Evolutionary conservation across 2,797 vertebrate species (phyloP).

Genomic region (Setipinna tenuifilis): DNA sequence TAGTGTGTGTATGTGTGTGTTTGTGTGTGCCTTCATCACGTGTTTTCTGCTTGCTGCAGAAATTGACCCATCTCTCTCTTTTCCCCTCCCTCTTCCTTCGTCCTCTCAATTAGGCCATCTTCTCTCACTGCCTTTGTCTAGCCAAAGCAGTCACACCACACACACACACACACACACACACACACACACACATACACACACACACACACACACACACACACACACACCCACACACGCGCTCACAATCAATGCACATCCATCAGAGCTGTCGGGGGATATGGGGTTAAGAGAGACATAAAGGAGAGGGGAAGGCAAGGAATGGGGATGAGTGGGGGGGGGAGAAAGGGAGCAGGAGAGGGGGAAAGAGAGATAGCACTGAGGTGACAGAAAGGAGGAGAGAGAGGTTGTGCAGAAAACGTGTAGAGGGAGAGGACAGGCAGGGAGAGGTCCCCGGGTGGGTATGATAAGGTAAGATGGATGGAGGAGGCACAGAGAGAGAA

Average conservation of each 20-base stretch:
- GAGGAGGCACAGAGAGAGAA: background rate
- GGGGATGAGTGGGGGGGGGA: constrained; percentile 18
- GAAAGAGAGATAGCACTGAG: background rate
- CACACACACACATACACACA: constrained; percentile 21
- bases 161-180: constrained; percentile 1
- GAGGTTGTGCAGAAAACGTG: constrained; percentile 1
- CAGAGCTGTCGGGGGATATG: constrained; percentile 54
- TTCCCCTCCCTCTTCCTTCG: constrained; percentile 44
- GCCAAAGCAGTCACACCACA: background rate
- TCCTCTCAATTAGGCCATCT: constrained; percentile 59
- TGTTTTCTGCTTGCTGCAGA: constrained; percentile 61
- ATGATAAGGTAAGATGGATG: constrained; percentile 16
- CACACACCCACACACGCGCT: constrained; percentile 29
- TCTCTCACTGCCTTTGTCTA: constrained; percentile 28
- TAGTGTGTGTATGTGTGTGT: too few relatives aligned
- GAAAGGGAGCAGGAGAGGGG: background rate
- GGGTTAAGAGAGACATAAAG: constrained; percentile 18
- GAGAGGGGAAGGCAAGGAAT: constrained; percentile 2
- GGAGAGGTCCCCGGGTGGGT: constrained; percentile 13
- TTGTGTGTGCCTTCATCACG: background rate
- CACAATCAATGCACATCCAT: constrained; percentile 52
- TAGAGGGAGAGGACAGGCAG: background rate
- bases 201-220: constrained; percentile 35
- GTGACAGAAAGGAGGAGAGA: background rate
- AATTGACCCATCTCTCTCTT: constrained; percentile 62